Evolutionary conservation across 2,113 vertebrate genomes (phyloP), one percentile per base, ranked within the genome.

Genomic region (Anhinga anhinga): DNA sequence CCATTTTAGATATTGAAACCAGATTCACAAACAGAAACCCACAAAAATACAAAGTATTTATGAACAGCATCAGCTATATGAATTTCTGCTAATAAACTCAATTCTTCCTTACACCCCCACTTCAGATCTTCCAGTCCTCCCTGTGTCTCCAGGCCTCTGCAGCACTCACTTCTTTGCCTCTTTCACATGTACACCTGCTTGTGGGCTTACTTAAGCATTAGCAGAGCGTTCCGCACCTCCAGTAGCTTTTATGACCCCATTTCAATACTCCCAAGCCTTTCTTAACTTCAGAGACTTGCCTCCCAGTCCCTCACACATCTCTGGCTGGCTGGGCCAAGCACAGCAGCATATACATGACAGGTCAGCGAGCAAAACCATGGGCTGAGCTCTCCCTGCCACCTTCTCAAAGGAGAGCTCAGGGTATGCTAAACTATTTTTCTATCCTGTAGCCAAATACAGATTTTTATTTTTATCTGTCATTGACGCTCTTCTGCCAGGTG

Each of bases 141-240:
- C 58, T 17, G 5, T 2, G 25, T 23, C 36, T 86, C 67, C 40
- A 59, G 18, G 17, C 5, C 20, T 23, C n/a, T 13, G 11, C 40
- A 84, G 65, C 73, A 26, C 55, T 74, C 0, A 0, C 2, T 70
- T 15, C 76, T 56, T 80, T 40, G 13, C 6, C 17, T 70, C 42
- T 53, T 30, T 62, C 65, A 79, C 26, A 38, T 9, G 11, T 0
- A 15, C 3, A 49, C 6, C 13, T 67, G 38, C 12, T 19, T 30
- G 13, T 40, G 36, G 9, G 8, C 71, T 40, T 45, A 18, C 44
- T 61, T 17, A 13, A 17, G 23, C 42, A 38, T 0, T 0, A 82
- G 10, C 27, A 85, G 70, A 85, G 18, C 78, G 30, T 30, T 27
- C 76, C 20, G 38, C 13, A 36, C 3, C 32, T 45, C 29, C 52